phyloP scores from a whole-genome alignment of 2,797 vertebrate species.

The Cryptoblepharus egeriae region DNA sequence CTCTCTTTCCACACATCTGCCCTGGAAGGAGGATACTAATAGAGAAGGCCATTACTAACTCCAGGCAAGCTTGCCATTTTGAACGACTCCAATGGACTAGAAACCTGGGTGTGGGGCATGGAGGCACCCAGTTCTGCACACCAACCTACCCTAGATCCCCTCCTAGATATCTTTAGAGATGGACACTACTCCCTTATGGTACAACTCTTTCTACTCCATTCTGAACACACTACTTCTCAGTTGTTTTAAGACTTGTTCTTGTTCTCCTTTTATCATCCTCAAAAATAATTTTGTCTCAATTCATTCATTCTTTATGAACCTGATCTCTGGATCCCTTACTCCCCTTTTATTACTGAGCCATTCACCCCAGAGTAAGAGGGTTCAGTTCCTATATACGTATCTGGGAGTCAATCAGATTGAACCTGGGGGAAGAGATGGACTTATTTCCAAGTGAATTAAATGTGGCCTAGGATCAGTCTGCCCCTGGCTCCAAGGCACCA shows the following conservation, averaged over 20 bases:
- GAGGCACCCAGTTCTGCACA: too few relatives aligned
- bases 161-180: neutral
- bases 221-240: too few relatives aligned
- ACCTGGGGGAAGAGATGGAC: neutral
- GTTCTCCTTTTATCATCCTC: neutral
- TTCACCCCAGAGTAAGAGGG: neutral
- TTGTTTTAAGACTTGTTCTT: neutral
- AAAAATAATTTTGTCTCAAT: neutral
- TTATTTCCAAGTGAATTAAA: neutral
- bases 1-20: too few relatives aligned
- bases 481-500: neutral
- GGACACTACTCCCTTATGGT: neutral
- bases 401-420: neutral
- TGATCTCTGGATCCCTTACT: neutral
- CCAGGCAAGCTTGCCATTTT: too few relatives aligned
- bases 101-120: neutral
- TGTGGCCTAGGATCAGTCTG: too few relatives aligned
- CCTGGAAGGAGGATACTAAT: neutral
- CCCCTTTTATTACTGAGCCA: too few relatives aligned
- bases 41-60: neutral
- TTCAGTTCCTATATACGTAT: neutral
- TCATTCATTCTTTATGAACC: neutral
- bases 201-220: neutral
- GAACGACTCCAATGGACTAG: too few relatives aligned
- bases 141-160: neutral